Evolutionary conservation across 2,113 vertebrate species (phyloP), one percentile per base, ranked within the genome.

Genomic region (Cinclus cinclus): DNA sequence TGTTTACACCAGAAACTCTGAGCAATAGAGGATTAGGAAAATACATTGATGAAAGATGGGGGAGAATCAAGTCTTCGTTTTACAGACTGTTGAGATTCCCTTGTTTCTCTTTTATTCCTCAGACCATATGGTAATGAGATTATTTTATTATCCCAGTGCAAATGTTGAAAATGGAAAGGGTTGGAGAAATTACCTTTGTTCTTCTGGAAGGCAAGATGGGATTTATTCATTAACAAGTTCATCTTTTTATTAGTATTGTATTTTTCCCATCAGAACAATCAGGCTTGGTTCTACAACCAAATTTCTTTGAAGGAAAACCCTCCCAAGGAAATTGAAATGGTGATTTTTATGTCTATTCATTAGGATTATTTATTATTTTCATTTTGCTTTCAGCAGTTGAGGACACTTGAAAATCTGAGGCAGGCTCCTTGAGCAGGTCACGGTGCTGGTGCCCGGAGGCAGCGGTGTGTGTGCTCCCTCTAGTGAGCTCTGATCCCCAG

Each of bases 281-380:
- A 87, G 50, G 15, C 31, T 92, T 68, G 9, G 47, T 85, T 83
- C 68, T 82, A 76, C 89, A 77, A 5, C 20, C 31, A 47, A 31
- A 58, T 81, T 90, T 71, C 28, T 76, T 90, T 58, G 59, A 83
- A 69, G 27, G 53, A 87, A 71, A 96, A 14, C 35, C 52, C 64
- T 74, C 67, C 46, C 33, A 28, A 39, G 62, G 46, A 94, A 91
- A 86, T 58, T 33, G 24, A 49, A 83, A 64, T 30, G 37, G 50
- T 89, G 53, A 83, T 89, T 92, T 94, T 96, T 68, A 80, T 65
- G 28, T 46, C 84, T 93, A 0, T 69, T 94, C 77, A 62, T 92
- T 79, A 65, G 37, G 53, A 96, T 95, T 95, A 96, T 95, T 95
- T 95, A 75, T 92, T 60, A 28, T 84, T 82, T 92, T 95, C 65